Percentiles rank a stretch among this genome's conserved stretches.
These are phyloP conservation scores for Bombylius major DNA, from an alignment of 2,888 invertebrate genomes.

Conservation along the genomic window DNA sequence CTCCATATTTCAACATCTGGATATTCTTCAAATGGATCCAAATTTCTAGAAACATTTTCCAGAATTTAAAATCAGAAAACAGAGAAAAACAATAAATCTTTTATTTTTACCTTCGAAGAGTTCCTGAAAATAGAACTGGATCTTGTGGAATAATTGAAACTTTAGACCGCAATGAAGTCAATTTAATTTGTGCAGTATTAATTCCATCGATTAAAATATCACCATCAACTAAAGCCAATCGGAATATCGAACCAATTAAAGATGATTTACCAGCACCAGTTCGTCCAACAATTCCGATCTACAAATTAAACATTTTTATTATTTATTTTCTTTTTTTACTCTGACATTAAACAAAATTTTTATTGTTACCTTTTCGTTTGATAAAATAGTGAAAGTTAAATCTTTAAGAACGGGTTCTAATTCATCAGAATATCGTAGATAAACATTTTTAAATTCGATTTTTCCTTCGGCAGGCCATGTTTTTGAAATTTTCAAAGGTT, in stretches of 20 bases:
- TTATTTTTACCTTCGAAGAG: slow-evolving; percentile 32
- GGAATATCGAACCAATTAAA: slow-evolving; percentile 43
- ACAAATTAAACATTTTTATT: slow-evolving; percentile 9
- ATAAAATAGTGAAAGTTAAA: slow-evolving; percentile 43
- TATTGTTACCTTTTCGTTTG: slow-evolving; percentile 40
- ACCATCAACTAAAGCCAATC: slow-evolving; percentile 53
- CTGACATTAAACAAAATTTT: neutral
- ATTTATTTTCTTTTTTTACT: too few species aligned
- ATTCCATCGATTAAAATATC: slow-evolving; percentile 56
- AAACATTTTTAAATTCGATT: slow-evolving; percentile 40
- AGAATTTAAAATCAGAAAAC: neutral
- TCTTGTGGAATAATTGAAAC: slow-evolving; percentile 51
- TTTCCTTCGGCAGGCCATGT: slow-evolving; percentile 42
- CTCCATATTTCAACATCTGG: slow-evolving; percentile 56
- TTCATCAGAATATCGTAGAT: slow-evolving; percentile 62
- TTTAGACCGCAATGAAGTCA: slow-evolving; percentile 46
- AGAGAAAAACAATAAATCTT: too few species aligned
- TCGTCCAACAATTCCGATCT: slow-evolving; percentile 48
- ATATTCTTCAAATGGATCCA: slow-evolving; percentile 63
- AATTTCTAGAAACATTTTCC: slow-evolving; percentile 43
- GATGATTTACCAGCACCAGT: slow-evolving; percentile 65
- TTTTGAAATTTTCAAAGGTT: slow-evolving; percentile 10
- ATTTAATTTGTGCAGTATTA: slow-evolving; percentile 43
- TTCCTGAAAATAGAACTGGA: slow-evolving; percentile 40
- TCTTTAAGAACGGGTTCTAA: slow-evolving; percentile 67